These are phyloP conservation scores for Chrysochloris asiatica DNA, from an alignment of 2,113 vertebrate genomes.

Conservation along the genomic window DNA sequence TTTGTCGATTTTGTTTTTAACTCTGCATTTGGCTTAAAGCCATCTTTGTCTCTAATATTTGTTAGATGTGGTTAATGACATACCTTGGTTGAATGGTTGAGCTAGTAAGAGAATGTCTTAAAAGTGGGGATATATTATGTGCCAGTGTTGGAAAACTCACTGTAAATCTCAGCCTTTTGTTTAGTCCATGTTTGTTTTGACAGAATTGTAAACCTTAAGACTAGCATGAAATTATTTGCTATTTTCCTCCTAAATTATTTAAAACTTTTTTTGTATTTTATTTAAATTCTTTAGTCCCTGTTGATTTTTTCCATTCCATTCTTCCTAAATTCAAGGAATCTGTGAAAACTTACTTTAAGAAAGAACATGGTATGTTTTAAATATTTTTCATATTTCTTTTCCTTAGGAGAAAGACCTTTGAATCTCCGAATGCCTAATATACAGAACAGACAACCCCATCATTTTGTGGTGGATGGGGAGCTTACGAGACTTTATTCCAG, in stretches of 20 bases:
- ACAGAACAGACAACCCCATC: slow-evolving; percentile 86
- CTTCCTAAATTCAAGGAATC: background rate
- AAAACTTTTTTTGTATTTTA: background rate
- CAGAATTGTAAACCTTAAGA: background rate
- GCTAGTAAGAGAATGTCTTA: slow-evolving; percentile 19
- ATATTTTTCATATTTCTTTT: slow-evolving; percentile 11
- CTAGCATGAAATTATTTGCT: background rate
- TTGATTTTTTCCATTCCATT: background rate
- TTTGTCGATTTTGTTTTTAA: background rate
- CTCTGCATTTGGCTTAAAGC: background rate
- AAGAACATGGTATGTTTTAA: slow-evolving; percentile 12
- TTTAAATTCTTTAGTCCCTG: background rate
- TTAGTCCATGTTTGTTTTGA: background rate
- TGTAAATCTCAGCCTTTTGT: slow-evolving; percentile 21
- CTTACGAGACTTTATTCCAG: slow-evolving; percentile 90
- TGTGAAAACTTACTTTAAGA: slow-evolving; percentile 41
- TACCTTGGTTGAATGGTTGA: background rate
- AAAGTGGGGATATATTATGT: background rate
- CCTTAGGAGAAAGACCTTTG: slow-evolving; percentile 91
- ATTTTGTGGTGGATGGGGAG: slow-evolving; percentile 86
- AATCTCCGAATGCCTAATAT: slow-evolving; percentile 91
- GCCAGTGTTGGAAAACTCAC: background rate
- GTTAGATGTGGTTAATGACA: background rate
- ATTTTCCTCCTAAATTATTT: slow-evolving; percentile 44
- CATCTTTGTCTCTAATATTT: background rate